Evolutionary conservation across 1,140 invertebrate species (phyloP).

Genomic region (Bombus huntii): DNA sequence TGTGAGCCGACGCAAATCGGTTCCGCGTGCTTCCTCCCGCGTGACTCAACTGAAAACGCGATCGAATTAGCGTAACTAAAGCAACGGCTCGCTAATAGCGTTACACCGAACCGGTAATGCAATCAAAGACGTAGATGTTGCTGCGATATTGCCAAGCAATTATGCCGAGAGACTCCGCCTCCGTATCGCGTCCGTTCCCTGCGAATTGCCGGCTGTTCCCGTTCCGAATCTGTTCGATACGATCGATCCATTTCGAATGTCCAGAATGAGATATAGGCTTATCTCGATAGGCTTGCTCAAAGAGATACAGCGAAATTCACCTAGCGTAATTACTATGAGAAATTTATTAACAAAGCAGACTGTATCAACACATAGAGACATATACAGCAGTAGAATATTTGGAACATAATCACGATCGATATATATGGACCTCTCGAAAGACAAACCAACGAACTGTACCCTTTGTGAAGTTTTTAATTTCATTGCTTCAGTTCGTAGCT

Average conservation of each 20-base stretch:
- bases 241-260: conserved; percentile 3
- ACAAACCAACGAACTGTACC: too few species aligned
- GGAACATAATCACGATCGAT: too few species aligned
- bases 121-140: conserved; percentile 30
- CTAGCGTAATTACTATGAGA: not conserved
- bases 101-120: conserved; percentile 44
- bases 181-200: not conserved
- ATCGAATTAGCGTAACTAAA: conserved; percentile 50
- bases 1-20: not conserved
- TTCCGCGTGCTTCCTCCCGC: not conserved
- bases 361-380: not conserved
- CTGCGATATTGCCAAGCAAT: conserved; percentile 15
- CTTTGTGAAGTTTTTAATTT: too few species aligned
- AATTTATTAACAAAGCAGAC: not conserved
- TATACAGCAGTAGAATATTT: too few species aligned
- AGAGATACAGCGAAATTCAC: not conserved
- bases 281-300: not conserved
- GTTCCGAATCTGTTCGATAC: not conserved
- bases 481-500: too few species aligned
- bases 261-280: not conserved
- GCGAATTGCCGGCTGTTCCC: not conserved
- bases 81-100: conserved; percentile 22
- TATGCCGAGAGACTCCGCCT: not conserved
- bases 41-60: conserved; percentile 33
- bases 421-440: too few species aligned